Evolutionary conservation across 1,140 invertebrate genomes (phyloP).

Genomic region (Pseudobourletiella spinata): DNA sequence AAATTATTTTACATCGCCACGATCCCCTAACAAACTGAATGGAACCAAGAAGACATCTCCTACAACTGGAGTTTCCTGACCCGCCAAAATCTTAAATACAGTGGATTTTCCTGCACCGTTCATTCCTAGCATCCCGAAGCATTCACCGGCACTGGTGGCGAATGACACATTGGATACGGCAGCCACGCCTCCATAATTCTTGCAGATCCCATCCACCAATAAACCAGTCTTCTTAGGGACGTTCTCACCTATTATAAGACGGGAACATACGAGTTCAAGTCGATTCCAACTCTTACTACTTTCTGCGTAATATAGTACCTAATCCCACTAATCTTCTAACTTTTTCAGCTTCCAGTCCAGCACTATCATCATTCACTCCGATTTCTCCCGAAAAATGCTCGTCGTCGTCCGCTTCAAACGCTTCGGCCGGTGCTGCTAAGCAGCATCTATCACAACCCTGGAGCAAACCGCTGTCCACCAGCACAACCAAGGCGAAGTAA

Average conservation of each 20-base stretch:
- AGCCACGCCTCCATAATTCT: not conserved
- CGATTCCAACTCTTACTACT: no score
- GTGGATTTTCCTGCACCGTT: slow-evolving; percentile 5
- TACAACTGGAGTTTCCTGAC: not conserved
- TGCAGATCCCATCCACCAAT: slow-evolving; percentile 5
- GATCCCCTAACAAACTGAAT: slow-evolving; percentile 40
- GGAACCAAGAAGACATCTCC: slow-evolving; percentile 40
- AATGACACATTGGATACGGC: slow-evolving; percentile 6
- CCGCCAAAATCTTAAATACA: slow-evolving; percentile 6
- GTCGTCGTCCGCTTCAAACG: not conserved
- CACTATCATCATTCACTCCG: not conserved
- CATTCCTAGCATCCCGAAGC: slow-evolving; percentile 3
- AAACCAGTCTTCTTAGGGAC: slow-evolving; percentile 5
- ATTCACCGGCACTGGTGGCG: slow-evolving; percentile 1
- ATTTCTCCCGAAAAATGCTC: not conserved
- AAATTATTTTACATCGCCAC: slow-evolving; percentile 36
- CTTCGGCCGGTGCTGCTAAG: not conserved
- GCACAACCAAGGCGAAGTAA: slow-evolving; percentile 1
- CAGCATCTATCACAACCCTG: not conserved
- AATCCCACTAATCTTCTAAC: not conserved
- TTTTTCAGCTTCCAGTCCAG: not conserved
- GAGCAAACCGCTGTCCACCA: not conserved
- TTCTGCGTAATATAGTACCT: no score
- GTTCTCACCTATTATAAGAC: not conserved
- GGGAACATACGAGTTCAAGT: no score